Conservation (phyloP, 2,113 vertebrate species). For the Willisornis vidua region DNA sequence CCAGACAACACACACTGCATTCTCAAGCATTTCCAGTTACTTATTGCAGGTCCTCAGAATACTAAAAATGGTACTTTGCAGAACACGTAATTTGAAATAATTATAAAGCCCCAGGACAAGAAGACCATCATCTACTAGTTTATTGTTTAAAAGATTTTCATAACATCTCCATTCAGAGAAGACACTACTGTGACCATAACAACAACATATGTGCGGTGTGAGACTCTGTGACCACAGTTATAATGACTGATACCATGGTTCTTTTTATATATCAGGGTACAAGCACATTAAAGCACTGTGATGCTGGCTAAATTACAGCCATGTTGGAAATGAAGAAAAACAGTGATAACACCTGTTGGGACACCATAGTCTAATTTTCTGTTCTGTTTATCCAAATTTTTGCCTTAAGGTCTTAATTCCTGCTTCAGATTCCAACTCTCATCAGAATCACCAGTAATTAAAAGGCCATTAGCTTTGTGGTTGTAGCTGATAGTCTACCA, state of each 20-base stretch:
- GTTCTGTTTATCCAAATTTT: neutral
- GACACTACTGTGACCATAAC: neutral
- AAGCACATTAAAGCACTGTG: neutral
- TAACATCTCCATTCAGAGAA: neutral
- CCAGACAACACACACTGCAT: neutral
- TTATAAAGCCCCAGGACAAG: neutral
- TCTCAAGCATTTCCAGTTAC: neutral
- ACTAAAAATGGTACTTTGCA: neutral
- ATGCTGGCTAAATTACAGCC: neutral
- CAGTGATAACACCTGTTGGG: neutral
- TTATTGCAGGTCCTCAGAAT: neutral
- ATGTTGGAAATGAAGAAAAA: neutral
- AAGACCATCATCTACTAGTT: neutral
- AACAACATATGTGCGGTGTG: fast-evolving
- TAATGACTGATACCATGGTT: fast-evolving
- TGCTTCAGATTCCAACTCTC: neutral
- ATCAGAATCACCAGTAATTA: neutral
- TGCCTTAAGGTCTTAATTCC: neutral
- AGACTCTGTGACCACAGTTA: neutral
- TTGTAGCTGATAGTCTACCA: neutral
- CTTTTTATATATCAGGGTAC: neutral
- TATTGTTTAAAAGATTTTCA: neutral
- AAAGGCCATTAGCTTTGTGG: neutral
- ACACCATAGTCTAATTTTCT: neutral
- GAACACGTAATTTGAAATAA: neutral